Percentiles rank a stretch among this genome's conserved stretches.
Conservation (phyloP, 2,113 vertebrate species). For the Chloroceryle aenea region DNA sequence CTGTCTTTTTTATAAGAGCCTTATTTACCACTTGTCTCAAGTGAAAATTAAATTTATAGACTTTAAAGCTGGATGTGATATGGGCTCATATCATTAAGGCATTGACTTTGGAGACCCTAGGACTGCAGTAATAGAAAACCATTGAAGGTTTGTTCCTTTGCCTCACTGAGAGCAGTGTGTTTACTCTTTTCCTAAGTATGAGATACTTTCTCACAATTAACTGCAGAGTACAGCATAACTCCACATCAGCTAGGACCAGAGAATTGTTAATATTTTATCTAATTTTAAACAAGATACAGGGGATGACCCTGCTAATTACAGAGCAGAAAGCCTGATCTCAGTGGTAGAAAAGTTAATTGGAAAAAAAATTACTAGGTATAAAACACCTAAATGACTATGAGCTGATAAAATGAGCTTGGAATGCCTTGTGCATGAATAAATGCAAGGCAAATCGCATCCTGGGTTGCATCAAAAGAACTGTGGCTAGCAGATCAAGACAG, state of each 20-base stretch:
- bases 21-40: neutral
- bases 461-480: too few species aligned
- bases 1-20: neutral
- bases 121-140: neutral
- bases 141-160: neutral
- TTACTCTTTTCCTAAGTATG: neutral
- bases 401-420: neutral
- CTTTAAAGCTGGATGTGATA: neutral
- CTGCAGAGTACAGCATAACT: neutral
- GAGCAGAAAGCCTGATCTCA: constrained; percentile 14
- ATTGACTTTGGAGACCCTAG: neutral
- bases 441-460: too few species aligned
- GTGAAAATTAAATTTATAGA: neutral
- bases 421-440: neutral
- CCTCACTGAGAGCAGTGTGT: neutral
- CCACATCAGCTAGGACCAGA: neutral
- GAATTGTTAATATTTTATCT: constrained; percentile 19
- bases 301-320: constrained; percentile 34
- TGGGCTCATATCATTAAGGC: neutral
- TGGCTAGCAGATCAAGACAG: too few species aligned
- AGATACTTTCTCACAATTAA: neutral
- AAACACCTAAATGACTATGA: neutral
- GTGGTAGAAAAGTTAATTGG: constrained; percentile 29
- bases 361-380: constrained; percentile 27
- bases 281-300: neutral